phyloP scores from a whole-genome alignment of 1,140 invertebrate species.

The Phymorhynchus buccinoides region DNA sequence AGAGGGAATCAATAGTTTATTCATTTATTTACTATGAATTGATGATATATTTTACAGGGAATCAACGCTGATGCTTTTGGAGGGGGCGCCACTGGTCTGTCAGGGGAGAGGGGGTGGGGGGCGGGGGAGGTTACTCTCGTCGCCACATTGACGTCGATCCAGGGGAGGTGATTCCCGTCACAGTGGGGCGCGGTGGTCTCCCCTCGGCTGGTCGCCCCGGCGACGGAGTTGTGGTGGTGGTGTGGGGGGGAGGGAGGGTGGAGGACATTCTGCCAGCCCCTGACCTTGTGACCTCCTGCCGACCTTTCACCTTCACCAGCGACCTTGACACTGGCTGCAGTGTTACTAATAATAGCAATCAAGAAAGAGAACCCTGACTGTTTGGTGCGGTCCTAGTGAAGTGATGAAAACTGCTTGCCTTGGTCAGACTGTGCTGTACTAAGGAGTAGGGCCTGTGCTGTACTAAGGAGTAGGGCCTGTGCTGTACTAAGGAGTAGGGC shows the following conservation, averaged over 20 bases:
- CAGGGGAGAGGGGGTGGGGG: slow-evolving; percentile 43
- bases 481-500: too few species aligned
- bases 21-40: too few species aligned
- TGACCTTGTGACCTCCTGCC: background rate
- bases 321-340: too few species aligned
- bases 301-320: slow-evolving; percentile 24
- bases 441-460: too few species aligned
- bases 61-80: slow-evolving; percentile 43
- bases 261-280: slow-evolving; percentile 34
- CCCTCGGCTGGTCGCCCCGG: slow-evolving; percentile 37
- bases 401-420: too few species aligned
- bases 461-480: too few species aligned
- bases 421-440: too few species aligned
- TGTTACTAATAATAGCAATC: too few species aligned
- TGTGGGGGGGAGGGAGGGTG: slow-evolving; percentile 40
- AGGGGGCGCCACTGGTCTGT: slow-evolving; percentile 44
- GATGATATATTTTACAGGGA: background rate
- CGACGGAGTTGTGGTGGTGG: slow-evolving; percentile 43
- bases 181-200: slow-evolving; percentile 35
- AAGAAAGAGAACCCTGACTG: too few species aligned
- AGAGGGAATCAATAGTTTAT: too few species aligned
- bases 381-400: too few species aligned
- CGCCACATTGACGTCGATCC: slow-evolving; percentile 35
- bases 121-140: slow-evolving; percentile 46
- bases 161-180: slow-evolving; percentile 34